Percentiles rank a stretch among this genome's conserved stretches.
These are phyloP conservation scores for Decapterus maruadsi DNA, from an alignment of 2,797 vertebrate genomes.

Conservation along the genomic window DNA sequence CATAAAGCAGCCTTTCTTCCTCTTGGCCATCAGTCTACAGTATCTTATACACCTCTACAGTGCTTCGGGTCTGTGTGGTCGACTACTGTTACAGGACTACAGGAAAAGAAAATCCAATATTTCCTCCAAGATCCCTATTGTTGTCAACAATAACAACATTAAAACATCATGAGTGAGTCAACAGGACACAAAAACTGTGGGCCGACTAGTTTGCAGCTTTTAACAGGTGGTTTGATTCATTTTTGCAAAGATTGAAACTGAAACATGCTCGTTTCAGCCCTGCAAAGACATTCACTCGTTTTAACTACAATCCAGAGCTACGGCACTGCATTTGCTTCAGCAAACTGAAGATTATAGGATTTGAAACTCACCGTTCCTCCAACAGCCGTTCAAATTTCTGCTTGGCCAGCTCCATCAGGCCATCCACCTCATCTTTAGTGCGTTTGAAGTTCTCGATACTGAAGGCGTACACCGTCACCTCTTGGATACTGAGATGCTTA, in stretches of 20 bases:
- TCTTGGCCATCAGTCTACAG: slow-evolving; percentile 8
- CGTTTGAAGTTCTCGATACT: slow-evolving; percentile 99
- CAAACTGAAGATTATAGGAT: not conserved
- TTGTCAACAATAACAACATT: not conserved
- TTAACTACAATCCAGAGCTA: slow-evolving; percentile 5
- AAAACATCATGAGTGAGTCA: not conserved
- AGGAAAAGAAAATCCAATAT: not conserved
- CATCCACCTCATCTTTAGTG: slow-evolving; percentile 94
- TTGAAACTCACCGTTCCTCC: slow-evolving; percentile 92
- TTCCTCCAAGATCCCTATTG: not conserved
- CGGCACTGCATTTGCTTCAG: slow-evolving; percentile 8
- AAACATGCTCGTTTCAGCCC: slow-evolving; percentile 2
- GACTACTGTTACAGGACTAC: not conserved
- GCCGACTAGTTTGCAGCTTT: not conserved
- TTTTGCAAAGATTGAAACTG: not conserved
- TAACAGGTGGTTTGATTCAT: not conserved
- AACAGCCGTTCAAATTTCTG: slow-evolving; percentile 94
- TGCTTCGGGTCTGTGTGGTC: slow-evolving; percentile 2
- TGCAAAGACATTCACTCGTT: slow-evolving; percentile 4
- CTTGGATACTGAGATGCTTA: slow-evolving; percentile 92
- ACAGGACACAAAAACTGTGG: not conserved
- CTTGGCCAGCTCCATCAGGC: slow-evolving; percentile 94
- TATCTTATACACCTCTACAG: not conserved
- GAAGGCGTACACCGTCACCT: slow-evolving; percentile 98
- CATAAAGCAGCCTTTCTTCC: slow-evolving; percentile 23